Conservation (phyloP, 2,888 invertebrate genomes). For the Ennomos quercinarius region DNA sequence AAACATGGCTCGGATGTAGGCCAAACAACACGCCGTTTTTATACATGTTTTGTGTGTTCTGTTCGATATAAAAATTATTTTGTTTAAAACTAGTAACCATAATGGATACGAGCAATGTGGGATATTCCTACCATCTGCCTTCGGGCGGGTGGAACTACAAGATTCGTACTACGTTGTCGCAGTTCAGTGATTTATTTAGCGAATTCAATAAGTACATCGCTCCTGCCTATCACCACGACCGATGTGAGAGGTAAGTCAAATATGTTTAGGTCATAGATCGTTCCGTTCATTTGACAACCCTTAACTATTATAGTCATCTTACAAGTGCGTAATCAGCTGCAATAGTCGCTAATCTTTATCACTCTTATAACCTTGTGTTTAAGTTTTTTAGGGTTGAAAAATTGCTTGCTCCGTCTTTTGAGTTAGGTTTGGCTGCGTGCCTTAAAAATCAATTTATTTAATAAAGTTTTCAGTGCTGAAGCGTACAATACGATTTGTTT, state of each 20-base stretch:
- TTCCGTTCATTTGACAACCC: constrained; percentile 2
- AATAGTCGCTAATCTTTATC: neutral
- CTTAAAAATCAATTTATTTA: too few relatives aligned
- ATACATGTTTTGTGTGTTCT: constrained; percentile 64
- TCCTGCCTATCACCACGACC: constrained; percentile 98
- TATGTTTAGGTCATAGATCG: neutral
- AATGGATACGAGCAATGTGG: constrained; percentile 88
- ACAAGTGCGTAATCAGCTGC: constrained; percentile 3
- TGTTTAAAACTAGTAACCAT: constrained; percentile 32
- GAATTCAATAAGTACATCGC: constrained; percentile 98
- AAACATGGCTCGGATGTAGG: constrained; percentile 75
- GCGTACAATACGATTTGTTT: too few relatives aligned
- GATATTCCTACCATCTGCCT: constrained; percentile 94
- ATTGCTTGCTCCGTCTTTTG: too few relatives aligned
- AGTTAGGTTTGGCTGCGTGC: too few relatives aligned
- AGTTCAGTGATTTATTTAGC: constrained; percentile 97
- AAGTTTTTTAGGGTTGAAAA: too few relatives aligned
- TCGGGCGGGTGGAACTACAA: constrained; percentile 91
- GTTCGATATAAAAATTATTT: constrained; percentile 44
- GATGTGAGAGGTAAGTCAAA: constrained; percentile 93
- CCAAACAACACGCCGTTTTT: constrained; percentile 59
- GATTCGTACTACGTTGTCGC: constrained; percentile 91
- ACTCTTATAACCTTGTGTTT: neutral
- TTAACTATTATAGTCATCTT: neutral
- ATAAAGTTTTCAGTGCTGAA: too few relatives aligned